These are phyloP conservation scores for Drosophila pseudotalamancana DNA, from an alignment of 2,888 invertebrate genomes.

Conservation along the genomic window DNA sequence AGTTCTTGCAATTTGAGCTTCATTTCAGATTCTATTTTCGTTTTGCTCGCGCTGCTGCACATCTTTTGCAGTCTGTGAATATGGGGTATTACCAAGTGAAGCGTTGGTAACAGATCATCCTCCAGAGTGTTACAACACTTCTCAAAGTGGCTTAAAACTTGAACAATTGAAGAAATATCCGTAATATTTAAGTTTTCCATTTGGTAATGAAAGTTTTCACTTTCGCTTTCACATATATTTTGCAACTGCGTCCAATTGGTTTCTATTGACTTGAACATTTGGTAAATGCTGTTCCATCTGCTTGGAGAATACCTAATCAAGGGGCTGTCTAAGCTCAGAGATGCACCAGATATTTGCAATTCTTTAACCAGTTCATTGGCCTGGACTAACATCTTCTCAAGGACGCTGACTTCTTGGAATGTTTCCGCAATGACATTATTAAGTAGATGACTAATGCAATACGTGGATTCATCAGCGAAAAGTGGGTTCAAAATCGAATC, in stretches of 20 bases:
- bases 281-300: conserved; percentile 8
- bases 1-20: neutral
- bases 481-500: neutral
- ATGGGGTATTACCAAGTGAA: conserved; percentile 18
- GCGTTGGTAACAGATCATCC: neutral
- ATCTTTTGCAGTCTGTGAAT: conserved; percentile 12
- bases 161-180: conserved; percentile 1
- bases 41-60: neutral
- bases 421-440: neutral
- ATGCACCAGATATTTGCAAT: neutral
- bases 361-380: neutral
- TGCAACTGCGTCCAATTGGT: conserved; percentile 1
- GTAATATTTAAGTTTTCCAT: neutral
- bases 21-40: neutral
- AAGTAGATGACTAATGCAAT: conserved; percentile 13
- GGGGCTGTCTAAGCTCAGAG: neutral
- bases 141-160: conserved; percentile 2
- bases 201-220: no score
- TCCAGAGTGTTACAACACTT: conserved; percentile 5
- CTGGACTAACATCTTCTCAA: conserved; percentile 1
- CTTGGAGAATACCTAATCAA: neutral
- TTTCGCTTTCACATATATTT: neutral
- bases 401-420: conserved; percentile 6
- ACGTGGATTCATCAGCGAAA: neutral
- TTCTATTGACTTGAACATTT: conserved; percentile 2